These are phyloP conservation scores for Onychomys torridus DNA, from an alignment of 2,797 vertebrate genomes.

Conservation along the genomic window DNA sequence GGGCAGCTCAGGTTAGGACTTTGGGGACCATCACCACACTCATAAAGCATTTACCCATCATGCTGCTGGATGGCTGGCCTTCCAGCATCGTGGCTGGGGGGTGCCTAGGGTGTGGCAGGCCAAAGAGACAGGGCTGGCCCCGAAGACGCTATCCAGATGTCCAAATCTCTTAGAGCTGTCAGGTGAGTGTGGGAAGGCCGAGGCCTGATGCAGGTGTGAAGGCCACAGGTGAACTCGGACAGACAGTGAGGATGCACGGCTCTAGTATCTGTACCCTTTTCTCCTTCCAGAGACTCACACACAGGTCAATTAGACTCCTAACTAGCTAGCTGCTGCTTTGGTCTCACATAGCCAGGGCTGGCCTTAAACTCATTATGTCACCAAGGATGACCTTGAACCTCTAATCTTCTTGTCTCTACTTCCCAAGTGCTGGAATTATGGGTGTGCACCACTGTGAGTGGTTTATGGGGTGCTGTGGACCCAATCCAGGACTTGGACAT, in stretches of 20 bases:
- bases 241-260: neutral
- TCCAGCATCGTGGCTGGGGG: neutral
- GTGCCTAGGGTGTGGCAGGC: neutral
- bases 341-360: neutral
- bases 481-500: neutral
- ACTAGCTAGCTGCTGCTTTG: neutral
- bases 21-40: neutral
- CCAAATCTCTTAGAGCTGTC: too few relatives aligned
- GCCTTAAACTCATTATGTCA: neutral
- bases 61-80: rapidly evolving
- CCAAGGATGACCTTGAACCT: neutral
- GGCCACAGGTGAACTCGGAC: neutral
- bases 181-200: neutral
- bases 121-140: neutral
- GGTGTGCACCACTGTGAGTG: neutral
- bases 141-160: neutral
- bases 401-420: neutral
- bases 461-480: neutral
- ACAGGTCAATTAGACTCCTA: neutral
- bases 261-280: neutral
- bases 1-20: too few relatives aligned
- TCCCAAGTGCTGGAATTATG: neutral
- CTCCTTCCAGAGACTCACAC: neutral
- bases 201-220: neutral
- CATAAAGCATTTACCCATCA: neutral